Base-by-base conservation (phyloP, 2,888 invertebrate species). In the Stenoptilia bipunctidactyla region DNA sequence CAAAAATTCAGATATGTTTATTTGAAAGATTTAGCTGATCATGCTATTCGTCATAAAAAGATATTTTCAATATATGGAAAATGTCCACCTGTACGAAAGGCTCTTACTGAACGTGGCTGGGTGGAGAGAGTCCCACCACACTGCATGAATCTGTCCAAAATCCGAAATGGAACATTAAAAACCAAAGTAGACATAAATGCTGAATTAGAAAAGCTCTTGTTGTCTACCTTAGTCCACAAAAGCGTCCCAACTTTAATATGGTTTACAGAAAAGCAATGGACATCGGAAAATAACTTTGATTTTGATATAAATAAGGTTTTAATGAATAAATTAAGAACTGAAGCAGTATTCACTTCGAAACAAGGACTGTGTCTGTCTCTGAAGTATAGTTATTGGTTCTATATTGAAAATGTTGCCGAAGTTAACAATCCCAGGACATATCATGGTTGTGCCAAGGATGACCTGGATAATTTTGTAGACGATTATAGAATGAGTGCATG, bases 401-500 rank as follows among this genome's bases (percentile, higher is more conserved):
- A 86, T 54, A 87, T 85, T 39, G 82, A 85, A 49, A 75, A 83
- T 9, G 75, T 89, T 35, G 86, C 91, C 0, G 87, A 87, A 52
- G 87, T 91, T 30, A 86, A 87, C 40, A 89, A 88, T 57, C 94
- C 94, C 0, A 86, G 94, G 2, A 89, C 91, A 39, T 92, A 91
- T 58, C 86, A 87, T 50, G 82, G 89, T 38, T 79, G 71, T 36
- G 85, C 88, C 49, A 61, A 61, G 10, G 85, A 85, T 14, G 89
- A 89, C 50, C 64, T 84, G 34, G 82, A 85, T 40, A 85, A 82
- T 15, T 91, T 91, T 57, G 62, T 86, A 40, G 86, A 87, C 49
- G 94, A 96, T 63, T 96, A 89, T 61, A 88, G 90, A 58, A 76
- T 90, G 39, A 94, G 93, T 1, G 91, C 93, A 2, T 92, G 93